Percentiles rank a stretch among this genome's conserved stretches.
These are phyloP conservation scores for Sebastes minor DNA, from an alignment of 2,797 vertebrate species.

Conservation along the genomic window DNA sequence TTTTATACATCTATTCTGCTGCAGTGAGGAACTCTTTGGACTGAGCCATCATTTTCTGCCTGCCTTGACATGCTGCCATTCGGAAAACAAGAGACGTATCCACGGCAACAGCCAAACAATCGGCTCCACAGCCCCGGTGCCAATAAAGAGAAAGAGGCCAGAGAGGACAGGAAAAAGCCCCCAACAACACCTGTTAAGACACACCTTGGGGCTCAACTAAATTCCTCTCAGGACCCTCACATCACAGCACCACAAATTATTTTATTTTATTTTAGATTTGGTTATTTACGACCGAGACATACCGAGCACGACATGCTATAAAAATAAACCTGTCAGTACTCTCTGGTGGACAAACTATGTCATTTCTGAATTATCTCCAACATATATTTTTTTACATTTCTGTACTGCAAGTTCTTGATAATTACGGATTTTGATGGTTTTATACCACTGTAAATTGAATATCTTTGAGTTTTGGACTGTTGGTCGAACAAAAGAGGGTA, in stretches of 20 bases:
- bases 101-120: conserved; percentile 76
- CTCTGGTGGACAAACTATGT: neutral
- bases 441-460: too few species aligned
- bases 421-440: too few species aligned
- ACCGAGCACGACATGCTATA: too few species aligned
- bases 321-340: too few species aligned
- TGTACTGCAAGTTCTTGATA: neutral
- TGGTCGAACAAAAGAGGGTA: too few species aligned
- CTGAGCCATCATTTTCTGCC: conserved; percentile 61
- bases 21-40: conserved; percentile 46
- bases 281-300: neutral
- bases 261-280: conserved; percentile 18
- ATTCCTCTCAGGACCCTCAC: conserved; percentile 60
- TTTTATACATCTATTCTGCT: conserved; percentile 22
- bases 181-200: conserved; percentile 74
- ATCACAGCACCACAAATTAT: conserved; percentile 45
- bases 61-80: conserved; percentile 74
- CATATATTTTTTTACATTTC: too few species aligned
- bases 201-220: conserved; percentile 66
- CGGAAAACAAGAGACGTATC: conserved; percentile 75
- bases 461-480: too few species aligned
- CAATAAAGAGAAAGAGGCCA: conserved; percentile 65
- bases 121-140: conserved; percentile 41
- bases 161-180: conserved; percentile 65
- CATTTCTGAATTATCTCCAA: neutral